phyloP scores from a whole-genome alignment of 2,888 invertebrate species.

The Hypsopygia costalis region DNA sequence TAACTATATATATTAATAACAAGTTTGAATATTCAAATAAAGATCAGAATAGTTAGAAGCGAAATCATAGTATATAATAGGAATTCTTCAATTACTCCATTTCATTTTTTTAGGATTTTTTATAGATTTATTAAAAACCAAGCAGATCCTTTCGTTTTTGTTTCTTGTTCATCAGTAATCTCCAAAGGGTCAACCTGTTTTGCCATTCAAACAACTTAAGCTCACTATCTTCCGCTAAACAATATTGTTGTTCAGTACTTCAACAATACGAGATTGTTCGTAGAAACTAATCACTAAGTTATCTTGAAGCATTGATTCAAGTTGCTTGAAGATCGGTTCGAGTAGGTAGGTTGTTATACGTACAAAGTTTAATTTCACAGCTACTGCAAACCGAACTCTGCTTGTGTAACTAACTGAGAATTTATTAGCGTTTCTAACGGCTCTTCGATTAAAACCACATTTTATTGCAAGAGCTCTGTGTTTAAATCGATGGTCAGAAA shows the following conservation, averaged over 20 bases:
- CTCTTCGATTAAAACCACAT: slow-evolving; percentile 1
- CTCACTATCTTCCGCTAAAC: slow-evolving; percentile 20
- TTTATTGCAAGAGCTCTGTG: background rate
- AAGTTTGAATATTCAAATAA: too few species aligned
- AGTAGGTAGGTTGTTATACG: slow-evolving; percentile 30
- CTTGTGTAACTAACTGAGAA: slow-evolving; percentile 33
- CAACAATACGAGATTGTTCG: slow-evolving; percentile 38
- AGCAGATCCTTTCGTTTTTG: too few species aligned
- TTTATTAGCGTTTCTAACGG: slow-evolving; percentile 38
- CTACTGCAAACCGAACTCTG: slow-evolving; percentile 29
- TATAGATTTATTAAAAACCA: too few species aligned
- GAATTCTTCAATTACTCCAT: too few species aligned
- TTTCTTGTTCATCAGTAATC: too few species aligned
- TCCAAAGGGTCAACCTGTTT: too few species aligned
- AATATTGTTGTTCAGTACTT: slow-evolving; percentile 32
- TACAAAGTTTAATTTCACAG: slow-evolving; percentile 45
- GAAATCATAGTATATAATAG: too few species aligned
- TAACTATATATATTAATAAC: too few species aligned
- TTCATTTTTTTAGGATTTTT: too few species aligned
- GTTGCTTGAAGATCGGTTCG: slow-evolving; percentile 38
- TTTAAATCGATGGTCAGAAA: background rate
- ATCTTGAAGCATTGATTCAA: slow-evolving; percentile 36
- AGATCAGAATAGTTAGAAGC: too few species aligned
- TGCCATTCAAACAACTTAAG: too few species aligned
- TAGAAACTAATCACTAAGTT: slow-evolving; percentile 50